Evolutionary conservation across 2,888 invertebrate species (phyloP), one percentile per base, ranked within the genome.

Genomic region (Cheilosia soror): DNA sequence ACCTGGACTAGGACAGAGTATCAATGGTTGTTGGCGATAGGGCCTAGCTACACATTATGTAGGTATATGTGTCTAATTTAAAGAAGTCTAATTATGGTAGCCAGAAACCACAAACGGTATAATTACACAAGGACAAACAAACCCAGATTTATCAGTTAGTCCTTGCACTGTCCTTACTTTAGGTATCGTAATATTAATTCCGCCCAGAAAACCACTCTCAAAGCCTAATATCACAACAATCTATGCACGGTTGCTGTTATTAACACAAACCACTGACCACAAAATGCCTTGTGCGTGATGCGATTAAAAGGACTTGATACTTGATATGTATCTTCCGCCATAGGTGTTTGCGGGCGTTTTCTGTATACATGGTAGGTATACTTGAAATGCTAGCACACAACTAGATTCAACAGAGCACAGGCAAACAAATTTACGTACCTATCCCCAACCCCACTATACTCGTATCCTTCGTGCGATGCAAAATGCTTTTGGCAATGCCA

Each of bases 241-340:
- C 44, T n/a, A n/a, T 44, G 6, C 15, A 15, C 7, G 51, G 33
- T 53, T 9, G 5, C 5, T 25, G 13, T 25, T 72, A 62, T 60
- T 47, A 73, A 66, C 60, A 51, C 49, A 77, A 44, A 49, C 40
- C 55, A 77, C 37, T 31, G 55, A 47, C 82, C 57, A 62, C 58
- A 78, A 83, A 72, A 72, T 72, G 47, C 37, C 31, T 62, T 40
- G 62, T 78, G 72, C 82, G 82, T 83, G 82, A 77, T 72, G 49
- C 66, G 78, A 83, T 83, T 83, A 83, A 72, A 49, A 20, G 9
- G 25, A 65, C 58, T 33, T 55, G 72, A 53, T 62, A 37, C 37
- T 42, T 47, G 72, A 40, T 55, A 51, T 55, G 25, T 62, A 42
- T 25, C 53, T 40, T 49, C 20, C n/a, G n/a, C 13, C 49, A 11